Percentiles rank a stretch among this genome's conserved stretches.
These are phyloP conservation scores for Glyphotaelius pellucidus DNA, from an alignment of 2,888 invertebrate species.

Conservation along the genomic window DNA sequence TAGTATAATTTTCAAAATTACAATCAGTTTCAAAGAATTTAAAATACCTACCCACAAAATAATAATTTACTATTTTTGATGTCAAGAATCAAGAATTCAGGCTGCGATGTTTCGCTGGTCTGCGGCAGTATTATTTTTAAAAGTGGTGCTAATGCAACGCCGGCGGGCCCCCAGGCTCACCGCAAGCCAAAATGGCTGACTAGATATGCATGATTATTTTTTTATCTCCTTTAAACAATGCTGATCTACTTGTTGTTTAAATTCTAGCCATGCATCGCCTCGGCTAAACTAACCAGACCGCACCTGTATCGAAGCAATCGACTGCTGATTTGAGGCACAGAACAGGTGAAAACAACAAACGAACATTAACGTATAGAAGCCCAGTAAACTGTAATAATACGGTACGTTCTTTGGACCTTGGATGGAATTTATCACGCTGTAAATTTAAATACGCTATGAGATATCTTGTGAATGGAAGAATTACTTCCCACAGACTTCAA, in stretches of 20 bases:
- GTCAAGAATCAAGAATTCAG: no score
- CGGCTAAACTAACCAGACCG: conserved; percentile 34
- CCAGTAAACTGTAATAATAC: background rate
- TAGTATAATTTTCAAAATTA: no score
- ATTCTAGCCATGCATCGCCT: conserved; percentile 11
- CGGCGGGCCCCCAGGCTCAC: background rate
- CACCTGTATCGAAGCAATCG: conserved; percentile 43
- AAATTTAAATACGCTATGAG: background rate
- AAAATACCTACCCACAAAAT: no score
- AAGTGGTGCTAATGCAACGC: background rate
- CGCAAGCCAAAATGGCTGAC: conserved; percentile 20
- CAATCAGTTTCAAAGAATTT: no score
- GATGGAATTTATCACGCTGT: background rate
- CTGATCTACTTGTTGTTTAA: conserved; percentile 18
- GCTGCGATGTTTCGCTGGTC: no score
- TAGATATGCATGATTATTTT: background rate
- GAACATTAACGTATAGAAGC: background rate
- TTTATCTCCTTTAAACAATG: conserved; percentile 18
- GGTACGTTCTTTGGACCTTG: background rate
- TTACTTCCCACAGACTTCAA: background rate
- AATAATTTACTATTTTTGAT: no score
- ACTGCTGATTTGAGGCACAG: conserved; percentile 43
- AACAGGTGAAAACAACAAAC: conserved; percentile 9
- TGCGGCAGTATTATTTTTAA: background rate
- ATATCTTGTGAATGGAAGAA: background rate